Evolutionary conservation across 2,113 vertebrate species (phyloP).

Genomic region (Halichoeres trimaculatus): DNA sequence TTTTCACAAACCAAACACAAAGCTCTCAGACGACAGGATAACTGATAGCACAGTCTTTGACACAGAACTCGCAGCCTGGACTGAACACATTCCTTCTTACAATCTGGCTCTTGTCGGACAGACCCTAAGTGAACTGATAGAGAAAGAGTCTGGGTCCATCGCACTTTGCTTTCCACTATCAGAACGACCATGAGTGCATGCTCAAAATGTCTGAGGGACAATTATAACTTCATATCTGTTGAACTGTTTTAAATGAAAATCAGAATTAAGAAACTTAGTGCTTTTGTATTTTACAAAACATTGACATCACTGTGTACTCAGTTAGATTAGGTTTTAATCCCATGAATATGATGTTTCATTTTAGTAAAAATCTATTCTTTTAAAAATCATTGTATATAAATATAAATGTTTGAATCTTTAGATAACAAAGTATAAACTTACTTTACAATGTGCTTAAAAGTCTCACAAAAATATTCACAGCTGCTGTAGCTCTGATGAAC

Average conservation of each 20-base stretch:
- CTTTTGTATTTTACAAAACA: slow-evolving; percentile 1
- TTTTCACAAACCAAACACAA: slow-evolving; percentile 28
- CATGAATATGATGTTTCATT: background rate
- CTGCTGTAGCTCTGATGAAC: background rate
- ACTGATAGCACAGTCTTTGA: slow-evolving; percentile 64
- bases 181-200: slow-evolving; percentile 28
- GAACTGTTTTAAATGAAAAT: background rate
- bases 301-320: background rate
- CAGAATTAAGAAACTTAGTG: background rate
- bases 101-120: slow-evolving; percentile 72
- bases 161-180: slow-evolving; percentile 55
- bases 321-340: background rate
- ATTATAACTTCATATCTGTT: slow-evolving; percentile 34
- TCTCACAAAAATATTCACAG: slow-evolving; percentile 19
- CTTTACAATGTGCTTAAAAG: background rate
- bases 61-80: slow-evolving; percentile 44
- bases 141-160: slow-evolving; percentile 58
- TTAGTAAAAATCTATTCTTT: no score
- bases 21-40: slow-evolving; percentile 37
- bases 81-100: slow-evolving; percentile 68
- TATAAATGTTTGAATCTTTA: no score
- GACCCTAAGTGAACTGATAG: slow-evolving; percentile 66
- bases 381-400: no score
- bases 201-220: slow-evolving; percentile 40
- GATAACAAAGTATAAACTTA: no score